Base-by-base conservation (phyloP, 2,888 invertebrate genomes). In the Lacanobia oleracea region DNA sequence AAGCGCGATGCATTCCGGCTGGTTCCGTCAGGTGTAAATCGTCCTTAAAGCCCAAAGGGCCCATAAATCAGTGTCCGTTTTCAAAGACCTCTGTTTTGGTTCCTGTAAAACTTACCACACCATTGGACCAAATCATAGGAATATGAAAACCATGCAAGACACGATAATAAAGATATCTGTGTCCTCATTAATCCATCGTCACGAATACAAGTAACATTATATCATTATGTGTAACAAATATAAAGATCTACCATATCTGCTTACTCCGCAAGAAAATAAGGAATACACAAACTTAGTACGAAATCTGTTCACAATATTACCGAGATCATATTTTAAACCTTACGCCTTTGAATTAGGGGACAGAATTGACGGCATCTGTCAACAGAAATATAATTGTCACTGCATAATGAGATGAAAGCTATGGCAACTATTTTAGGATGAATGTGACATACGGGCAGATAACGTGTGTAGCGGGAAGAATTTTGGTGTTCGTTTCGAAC, bases 351-450 rank as follows among this genome's bases (percentile, higher is more conserved):
- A 84, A 87, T 91, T 92, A 93, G 86, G 87, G 86, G 87, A 86
- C 88, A 90, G 81, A 91, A 89, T 90, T 90, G 92, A 91, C 88
- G 86, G 85, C 87, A 88, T 94, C 95, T 90, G 89, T 95, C 95
- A 92, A 86, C 93, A 88, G 85, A 85, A 85, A 87, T 92, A 92
- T 95, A 95, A 94, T 94, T 94, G 93, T 93, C 89, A 86, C 89
- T 80, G 88, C 78, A 91, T 94, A 95, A 95, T 92, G 94, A 94
- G 95, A 95, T 94, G 95, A 95, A 94, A 95, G 95, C 92, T 88
- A 89, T 88, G 89, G 88, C 76, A 80, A 91, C 91, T 95, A 95
- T 95, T 94, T 94, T 92, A 74, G 91, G 90, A 79, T 68, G 67
- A 50, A 45, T 33, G 69, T 1, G 81, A 92, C 92, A 91, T 75